phyloP scores from a whole-genome alignment of 2,888 invertebrate species.

The Agriopis leucophaearia region DNA sequence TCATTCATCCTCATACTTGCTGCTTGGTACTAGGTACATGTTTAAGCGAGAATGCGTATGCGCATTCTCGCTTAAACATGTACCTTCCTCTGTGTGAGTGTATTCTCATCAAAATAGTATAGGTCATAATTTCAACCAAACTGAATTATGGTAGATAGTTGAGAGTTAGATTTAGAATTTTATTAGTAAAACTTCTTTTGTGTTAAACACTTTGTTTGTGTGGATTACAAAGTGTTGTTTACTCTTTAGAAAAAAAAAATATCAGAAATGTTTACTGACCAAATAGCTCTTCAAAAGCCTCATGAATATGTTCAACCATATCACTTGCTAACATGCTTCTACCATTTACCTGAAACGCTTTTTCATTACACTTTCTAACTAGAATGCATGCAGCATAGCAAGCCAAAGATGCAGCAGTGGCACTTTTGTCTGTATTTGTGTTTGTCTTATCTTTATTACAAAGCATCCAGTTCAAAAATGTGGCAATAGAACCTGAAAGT shows the following conservation, averaged over 20 bases:
- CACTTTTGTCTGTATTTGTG: constrained; percentile 61
- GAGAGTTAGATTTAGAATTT: neutral
- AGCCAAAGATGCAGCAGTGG: constrained; percentile 89
- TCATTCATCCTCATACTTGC: too few relatives aligned
- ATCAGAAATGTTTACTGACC: constrained; percentile 51
- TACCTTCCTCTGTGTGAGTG: too few relatives aligned
- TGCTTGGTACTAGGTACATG: too few relatives aligned
- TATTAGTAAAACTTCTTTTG: neutral
- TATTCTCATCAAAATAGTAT: too few relatives aligned
- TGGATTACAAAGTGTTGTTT: too few relatives aligned
- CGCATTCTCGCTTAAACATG: too few relatives aligned
- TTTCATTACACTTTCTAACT: constrained; percentile 92
- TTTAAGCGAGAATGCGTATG: too few relatives aligned
- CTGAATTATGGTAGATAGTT: too few relatives aligned
- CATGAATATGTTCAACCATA: constrained; percentile 94
- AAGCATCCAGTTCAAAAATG: constrained; percentile 94
- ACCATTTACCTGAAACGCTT: constrained; percentile 92
- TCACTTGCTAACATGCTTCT: constrained; percentile 95
- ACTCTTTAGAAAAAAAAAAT: too few relatives aligned
- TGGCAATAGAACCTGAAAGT: constrained; percentile 94
- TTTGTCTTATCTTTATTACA: constrained; percentile 59
- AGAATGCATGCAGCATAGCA: constrained; percentile 94
- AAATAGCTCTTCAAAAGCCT: constrained; percentile 88
- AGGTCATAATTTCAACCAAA: too few relatives aligned
- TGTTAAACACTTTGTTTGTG: neutral